Conservation (phyloP, 1,140 invertebrate species). For the Ips nitidus region DNA sequence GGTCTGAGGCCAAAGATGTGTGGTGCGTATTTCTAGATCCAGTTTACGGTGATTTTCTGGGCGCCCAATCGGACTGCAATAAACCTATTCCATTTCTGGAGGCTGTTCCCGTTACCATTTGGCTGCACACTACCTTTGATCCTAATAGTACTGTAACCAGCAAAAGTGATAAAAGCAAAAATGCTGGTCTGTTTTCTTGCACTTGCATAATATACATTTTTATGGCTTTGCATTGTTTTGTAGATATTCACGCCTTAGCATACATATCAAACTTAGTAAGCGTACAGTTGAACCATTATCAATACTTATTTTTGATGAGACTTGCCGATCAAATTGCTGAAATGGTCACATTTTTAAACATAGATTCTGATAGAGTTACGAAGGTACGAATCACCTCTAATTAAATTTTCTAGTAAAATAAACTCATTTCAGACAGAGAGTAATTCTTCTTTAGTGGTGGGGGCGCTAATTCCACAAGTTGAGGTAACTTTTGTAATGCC, state of each 20-base stretch:
- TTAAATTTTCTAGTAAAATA: too few relatives aligned
- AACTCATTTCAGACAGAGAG: conserved; percentile 41
- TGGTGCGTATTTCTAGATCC: conserved; percentile 89
- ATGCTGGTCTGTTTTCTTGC: not conserved
- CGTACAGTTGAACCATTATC: conserved; percentile 89
- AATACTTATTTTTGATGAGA: conserved; percentile 85
- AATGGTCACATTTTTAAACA: conserved; percentile 74
- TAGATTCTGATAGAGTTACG: conserved; percentile 75
- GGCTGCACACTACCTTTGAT: conserved; percentile 62
- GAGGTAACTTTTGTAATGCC: conserved; percentile 88
- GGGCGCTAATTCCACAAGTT: conserved; percentile 77
- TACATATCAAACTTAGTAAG: conserved; percentile 78
- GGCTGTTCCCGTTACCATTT: conserved; percentile 84
- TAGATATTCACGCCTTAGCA: conserved; percentile 69
- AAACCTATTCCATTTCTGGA: conserved; percentile 86
- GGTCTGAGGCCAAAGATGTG: conserved; percentile 80
- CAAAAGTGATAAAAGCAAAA: conserved; percentile 9
- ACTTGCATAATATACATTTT: not conserved
- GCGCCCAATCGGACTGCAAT: conserved; percentile 71
- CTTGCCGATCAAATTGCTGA: conserved; percentile 80
- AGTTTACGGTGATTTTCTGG: conserved; percentile 89
- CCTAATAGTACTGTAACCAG: conserved; percentile 48
- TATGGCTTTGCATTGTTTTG: not conserved
- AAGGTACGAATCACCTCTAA: conserved; percentile 49
- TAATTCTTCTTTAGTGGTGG: conserved; percentile 68